Base-by-base conservation (phyloP, 2,888 invertebrate genomes). In the Erannis defoliaria region DNA sequence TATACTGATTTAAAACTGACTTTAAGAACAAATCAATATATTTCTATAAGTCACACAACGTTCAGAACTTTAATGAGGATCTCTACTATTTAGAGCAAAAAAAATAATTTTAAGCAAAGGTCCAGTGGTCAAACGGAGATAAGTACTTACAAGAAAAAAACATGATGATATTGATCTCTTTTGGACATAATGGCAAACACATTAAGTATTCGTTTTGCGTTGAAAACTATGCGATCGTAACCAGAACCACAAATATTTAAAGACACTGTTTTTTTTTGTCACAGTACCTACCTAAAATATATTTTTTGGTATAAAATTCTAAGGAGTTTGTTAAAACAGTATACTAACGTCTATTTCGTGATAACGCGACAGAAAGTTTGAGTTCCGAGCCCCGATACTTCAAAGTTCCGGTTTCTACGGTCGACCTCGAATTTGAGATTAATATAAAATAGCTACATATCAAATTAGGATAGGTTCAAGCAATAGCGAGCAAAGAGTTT, bases 381-480 rank as follows among this genome's bases (percentile, higher is more conserved):
- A 51, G 46, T 66, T 77, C 69, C 78, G 74, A 51, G 64, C 60
- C 67, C 71, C 72, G 58, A 61, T 60, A 51, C 67, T 54, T 74
- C 74, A 78, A 72, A 75, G 84, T 85, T 83, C 90, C 90, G 90
- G 91, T 89, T 91, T 82, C 26, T 49, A 68, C 70, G 61, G 67
- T 59, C 76, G 89, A 88, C 89, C 89, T 78, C 87, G 79, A 87
- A 75, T 72, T 67, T 63, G 60, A 78, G 75, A 84, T 82, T 81
- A 81, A 86, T 71, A 70, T 66, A 84, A 88, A 88, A 89, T 90
- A 87, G 84, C 86, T 84, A 89, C 88, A 87, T 88, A 85, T 82
- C 73, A 82, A 86, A 88, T 85, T 77, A 85, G 88, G 78, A 75
- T 68, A 72, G 66, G 73, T 74, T 86, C 68, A 91, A 89, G 82